Conservation (phyloP, 2,888 invertebrate species). For the Stomorhina lunata region DNA sequence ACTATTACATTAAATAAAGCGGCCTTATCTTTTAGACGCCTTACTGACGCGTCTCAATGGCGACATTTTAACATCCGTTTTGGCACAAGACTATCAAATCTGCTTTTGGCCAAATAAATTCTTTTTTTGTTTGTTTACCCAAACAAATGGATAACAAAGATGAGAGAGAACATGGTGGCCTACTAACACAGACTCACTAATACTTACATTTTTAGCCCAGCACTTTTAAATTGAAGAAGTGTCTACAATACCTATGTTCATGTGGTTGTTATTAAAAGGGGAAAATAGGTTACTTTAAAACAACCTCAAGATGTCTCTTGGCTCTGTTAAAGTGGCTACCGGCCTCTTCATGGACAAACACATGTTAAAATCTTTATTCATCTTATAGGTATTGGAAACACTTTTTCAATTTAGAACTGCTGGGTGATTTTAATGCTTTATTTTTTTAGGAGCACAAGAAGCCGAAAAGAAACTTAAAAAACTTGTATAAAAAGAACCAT, state of each 20-base stretch:
- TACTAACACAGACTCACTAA: neutral
- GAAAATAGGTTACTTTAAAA: no score
- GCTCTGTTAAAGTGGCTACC: no score
- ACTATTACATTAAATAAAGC: neutral
- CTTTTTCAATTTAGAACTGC: no score
- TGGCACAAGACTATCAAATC: constrained; percentile 67
- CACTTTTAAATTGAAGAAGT: no score
- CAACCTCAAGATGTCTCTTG: no score
- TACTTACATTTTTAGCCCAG: neutral
- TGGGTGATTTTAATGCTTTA: no score
- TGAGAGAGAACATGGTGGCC: constrained; percentile 24
- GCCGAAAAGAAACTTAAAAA: neutral
- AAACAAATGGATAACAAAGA: neutral
- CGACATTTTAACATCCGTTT: constrained; percentile 64
- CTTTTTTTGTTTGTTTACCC: neutral
- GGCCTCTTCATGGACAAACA: no score
- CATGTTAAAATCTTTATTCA: no score
- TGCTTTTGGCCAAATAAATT: constrained; percentile 31
- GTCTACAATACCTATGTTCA: no score
- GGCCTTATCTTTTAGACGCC: constrained; percentile 69
- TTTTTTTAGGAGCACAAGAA: no score
- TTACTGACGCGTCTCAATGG: constrained; percentile 74
- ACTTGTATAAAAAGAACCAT: constrained; percentile 1
- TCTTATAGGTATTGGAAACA: no score
- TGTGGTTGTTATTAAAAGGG: no score